Conservation (phyloP, 1,140 invertebrate species). For the Drosophila santomea region DNA sequence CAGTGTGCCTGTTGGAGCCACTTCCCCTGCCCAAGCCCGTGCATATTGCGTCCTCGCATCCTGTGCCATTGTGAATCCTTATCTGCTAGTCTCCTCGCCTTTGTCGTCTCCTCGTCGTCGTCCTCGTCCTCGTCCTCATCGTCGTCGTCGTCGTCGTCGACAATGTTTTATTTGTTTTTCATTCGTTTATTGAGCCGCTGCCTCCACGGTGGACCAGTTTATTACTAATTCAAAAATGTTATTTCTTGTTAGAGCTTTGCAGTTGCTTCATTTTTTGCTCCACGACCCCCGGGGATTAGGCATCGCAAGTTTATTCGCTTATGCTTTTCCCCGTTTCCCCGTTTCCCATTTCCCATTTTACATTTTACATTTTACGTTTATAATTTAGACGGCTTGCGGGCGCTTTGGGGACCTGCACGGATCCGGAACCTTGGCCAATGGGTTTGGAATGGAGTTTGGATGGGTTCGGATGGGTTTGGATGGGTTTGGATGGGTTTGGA, state of each 20-base stretch:
- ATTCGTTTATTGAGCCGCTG: slow-evolving; percentile 71
- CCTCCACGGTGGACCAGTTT: slow-evolving; percentile 66
- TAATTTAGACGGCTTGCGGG: slow-evolving; percentile 66
- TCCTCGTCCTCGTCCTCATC: slow-evolving; percentile 13
- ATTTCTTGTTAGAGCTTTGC: slow-evolving; percentile 72
- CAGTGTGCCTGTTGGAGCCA: neutral
- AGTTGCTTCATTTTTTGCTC: slow-evolving; percentile 25
- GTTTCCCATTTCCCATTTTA: no score
- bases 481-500: no score
- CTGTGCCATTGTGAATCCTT: neutral
- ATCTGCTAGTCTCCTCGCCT: slow-evolving; percentile 12
- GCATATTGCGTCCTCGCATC: slow-evolving; percentile 13
- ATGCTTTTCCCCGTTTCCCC: slow-evolving; percentile 27
- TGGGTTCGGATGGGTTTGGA: no score
- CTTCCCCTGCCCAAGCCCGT: slow-evolving; percentile 50
- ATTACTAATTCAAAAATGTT: slow-evolving; percentile 82
- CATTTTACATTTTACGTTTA: slow-evolving; percentile 50
- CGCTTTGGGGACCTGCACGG: slow-evolving; percentile 50
- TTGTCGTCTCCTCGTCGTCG: slow-evolving; percentile 1
- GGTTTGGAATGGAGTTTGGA: neutral
- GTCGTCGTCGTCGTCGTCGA: slow-evolving; percentile 43
- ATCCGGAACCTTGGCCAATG: slow-evolving; percentile 14
- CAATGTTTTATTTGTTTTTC: slow-evolving; percentile 77
- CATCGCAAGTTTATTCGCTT: slow-evolving; percentile 57
- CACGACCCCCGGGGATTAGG: slow-evolving; percentile 58